A percentile compares a stretch with the other conserved stretches of the same genome.
Conservation (phyloP, 23 tunicate genomes). For the Aplidium turbinatum region DNA sequence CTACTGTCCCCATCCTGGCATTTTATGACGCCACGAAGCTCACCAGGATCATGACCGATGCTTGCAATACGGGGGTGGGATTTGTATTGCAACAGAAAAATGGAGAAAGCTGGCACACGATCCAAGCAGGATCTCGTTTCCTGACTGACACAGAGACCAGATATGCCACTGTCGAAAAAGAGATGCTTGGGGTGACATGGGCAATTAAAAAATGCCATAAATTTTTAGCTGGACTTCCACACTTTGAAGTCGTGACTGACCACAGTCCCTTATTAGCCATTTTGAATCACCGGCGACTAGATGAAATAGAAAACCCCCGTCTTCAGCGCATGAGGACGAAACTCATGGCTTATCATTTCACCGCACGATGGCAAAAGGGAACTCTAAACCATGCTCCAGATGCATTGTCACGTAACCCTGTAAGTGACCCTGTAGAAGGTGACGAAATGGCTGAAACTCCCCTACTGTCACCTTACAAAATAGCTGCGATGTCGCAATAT, state of each 20-base stretch:
- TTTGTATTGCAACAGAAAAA: constrained; percentile 19
- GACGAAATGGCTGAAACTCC: constrained; percentile 5
- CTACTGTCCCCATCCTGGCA: neutral
- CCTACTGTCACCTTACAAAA: no score
- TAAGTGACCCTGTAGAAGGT: no score
- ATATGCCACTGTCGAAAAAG: constrained; percentile 5
- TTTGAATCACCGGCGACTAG: constrained; percentile 2
- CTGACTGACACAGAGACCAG: constrained; percentile 4
- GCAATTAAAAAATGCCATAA: constrained; percentile 24
- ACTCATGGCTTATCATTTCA: neutral
- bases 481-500: neutral
- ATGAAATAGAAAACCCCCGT: constrained; percentile 16
- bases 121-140: constrained; percentile 17
- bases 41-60: constrained; percentile 16
- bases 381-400: constrained; percentile 1
- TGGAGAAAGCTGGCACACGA: constrained; percentile 5
- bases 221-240: neutral
- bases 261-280: constrained; percentile 8
- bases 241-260: constrained; percentile 1
- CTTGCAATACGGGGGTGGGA: neutral
- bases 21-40: constrained; percentile 13
- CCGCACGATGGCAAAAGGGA: constrained; percentile 17
- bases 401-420: constrained; percentile 9
- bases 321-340: constrained; percentile 7
- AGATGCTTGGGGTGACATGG: constrained; percentile 12